Evolutionary conservation across 2,113 vertebrate species (phyloP).

Genomic region (Dicrurus megarhynchus): DNA sequence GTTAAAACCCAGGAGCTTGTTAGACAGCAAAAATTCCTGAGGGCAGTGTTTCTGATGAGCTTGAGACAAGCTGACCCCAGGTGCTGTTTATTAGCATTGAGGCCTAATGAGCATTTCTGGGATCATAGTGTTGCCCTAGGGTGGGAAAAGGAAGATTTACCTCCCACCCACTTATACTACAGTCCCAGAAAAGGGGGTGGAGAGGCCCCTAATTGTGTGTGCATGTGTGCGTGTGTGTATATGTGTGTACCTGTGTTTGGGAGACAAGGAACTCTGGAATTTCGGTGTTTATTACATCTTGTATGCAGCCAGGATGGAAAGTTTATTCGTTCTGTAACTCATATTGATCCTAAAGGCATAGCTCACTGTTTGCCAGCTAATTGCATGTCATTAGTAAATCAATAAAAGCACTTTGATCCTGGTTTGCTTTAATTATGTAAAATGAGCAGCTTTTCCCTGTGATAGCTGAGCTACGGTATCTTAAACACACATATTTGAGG

Average conservation of each 20-base stretch:
- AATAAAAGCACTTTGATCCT: conserved; percentile 6
- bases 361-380: background rate
- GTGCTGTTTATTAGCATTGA: rapidly evolving
- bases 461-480: background rate
- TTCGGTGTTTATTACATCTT: background rate
- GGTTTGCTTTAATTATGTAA: background rate
- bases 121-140: background rate
- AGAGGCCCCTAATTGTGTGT: background rate
- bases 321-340: background rate
- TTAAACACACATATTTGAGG: background rate
- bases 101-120: background rate
- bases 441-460: background rate
- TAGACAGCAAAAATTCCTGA: background rate
- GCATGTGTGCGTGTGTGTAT: no score
- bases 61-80: no score
- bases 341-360: conserved; percentile 22
- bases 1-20: background rate
- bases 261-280: background rate
- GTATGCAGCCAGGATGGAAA: background rate
- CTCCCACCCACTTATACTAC: background rate
- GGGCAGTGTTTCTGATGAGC: background rate
- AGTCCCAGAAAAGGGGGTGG: background rate
- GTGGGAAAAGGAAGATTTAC: background rate
- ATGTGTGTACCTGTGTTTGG: background rate
- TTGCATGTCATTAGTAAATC: conserved; percentile 38